Percentiles rank a stretch among this genome's conserved stretches.
phyloP scores from a whole-genome alignment of 2,888 invertebrate species.

The Elegia similella region DNA sequence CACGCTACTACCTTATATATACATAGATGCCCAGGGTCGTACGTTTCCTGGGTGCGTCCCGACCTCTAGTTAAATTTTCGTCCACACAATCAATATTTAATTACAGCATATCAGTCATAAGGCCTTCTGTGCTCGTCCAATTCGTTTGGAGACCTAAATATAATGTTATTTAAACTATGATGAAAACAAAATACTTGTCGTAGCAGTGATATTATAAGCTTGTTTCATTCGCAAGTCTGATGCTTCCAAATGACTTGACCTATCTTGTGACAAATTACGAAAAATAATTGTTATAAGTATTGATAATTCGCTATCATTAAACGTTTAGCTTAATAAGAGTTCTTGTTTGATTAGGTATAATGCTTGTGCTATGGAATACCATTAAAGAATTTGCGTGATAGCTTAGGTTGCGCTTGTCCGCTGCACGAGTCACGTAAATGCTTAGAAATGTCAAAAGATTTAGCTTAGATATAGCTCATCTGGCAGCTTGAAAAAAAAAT shows the following conservation, averaged over 20 bases:
- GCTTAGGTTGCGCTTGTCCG: background rate
- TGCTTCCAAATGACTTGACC: background rate
- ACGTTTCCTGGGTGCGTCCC: no score
- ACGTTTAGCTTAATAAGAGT: background rate
- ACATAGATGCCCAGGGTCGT: no score
- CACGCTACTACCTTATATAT: no score
- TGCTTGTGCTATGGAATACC: background rate
- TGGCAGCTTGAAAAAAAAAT: background rate
- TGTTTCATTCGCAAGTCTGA: background rate
- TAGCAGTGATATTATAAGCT: background rate
- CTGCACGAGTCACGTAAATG: background rate
- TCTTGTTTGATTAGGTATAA: background rate
- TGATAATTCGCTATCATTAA: background rate
- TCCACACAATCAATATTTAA: no score
- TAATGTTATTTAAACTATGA: background rate
- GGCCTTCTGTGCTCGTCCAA: no score
- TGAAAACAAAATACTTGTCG: background rate
- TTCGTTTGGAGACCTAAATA: no score
- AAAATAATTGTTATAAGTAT: background rate
- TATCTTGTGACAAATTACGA: background rate
- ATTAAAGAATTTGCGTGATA: background rate
- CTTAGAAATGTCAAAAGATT: background rate
- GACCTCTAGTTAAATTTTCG: no score
- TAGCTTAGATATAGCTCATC: slow-evolving; percentile 19
- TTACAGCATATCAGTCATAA: no score